Base-by-base conservation (phyloP, 2,888 invertebrate species). In the Pyrrhosoma nymphula region DNA sequence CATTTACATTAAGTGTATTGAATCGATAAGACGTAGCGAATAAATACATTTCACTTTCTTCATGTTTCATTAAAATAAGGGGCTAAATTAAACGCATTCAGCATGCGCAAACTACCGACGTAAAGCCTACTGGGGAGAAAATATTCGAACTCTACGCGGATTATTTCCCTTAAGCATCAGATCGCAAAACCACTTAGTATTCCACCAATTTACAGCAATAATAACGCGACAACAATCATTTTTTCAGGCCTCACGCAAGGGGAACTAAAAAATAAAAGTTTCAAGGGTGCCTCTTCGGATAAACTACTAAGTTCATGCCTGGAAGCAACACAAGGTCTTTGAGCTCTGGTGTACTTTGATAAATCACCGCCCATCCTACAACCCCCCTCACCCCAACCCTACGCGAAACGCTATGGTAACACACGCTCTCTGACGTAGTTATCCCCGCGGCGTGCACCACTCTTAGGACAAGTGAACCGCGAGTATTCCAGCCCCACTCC, bases 391-490 rank as follows among this genome's bases (percentile, higher is more conserved):
- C 56, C 16, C 16, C 16, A 8, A 8, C 60, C 60, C 60, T 14
- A 60, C 35, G 12, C 26, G 35, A 82, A 35, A 35, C 60, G 30
- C 82, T 82, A 82, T 35, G 30, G 35, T 82, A 60, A 60, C 82
- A 35, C 30, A 35, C 82, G 82, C 82, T 18, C 82, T 82, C 35
- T 82, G 23, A 18, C 82, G 35, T 82, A 82, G 82, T 82, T 82
- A 82, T 60, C 60, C 20, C 82, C 82, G 82, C 30, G 35, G 82
- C 82, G 30, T 82, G 82, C 82, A 82, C 82, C 35, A 82, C 82
- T 82, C 82, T 82, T 35, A 82, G 30, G 82, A 82, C 82, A 35
- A 82, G 82, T 82, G 82, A 82, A 82, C 82, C 82, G 82, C 30
- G 82, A 35, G 82, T 35, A 35, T 82, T 82, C 35, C 35, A 69